phyloP scores from a whole-genome alignment of 2,113 vertebrate species.

The Phalacrocorax brasilianus region DNA sequence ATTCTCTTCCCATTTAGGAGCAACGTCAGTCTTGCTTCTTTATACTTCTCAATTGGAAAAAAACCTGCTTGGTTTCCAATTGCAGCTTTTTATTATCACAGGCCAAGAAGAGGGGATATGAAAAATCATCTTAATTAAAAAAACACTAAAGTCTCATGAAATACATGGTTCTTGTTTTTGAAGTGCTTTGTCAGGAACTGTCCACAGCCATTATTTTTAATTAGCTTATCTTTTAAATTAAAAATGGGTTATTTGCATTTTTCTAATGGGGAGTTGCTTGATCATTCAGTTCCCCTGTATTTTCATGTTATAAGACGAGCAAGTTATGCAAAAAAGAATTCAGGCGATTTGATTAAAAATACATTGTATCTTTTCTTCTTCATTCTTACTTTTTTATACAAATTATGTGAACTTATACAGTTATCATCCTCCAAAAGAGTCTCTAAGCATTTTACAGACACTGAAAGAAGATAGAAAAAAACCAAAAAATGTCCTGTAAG shows the following conservation, averaged over 20 bases:
- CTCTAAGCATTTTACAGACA: neutral
- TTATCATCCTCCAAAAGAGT: neutral
- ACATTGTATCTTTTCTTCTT: constrained; percentile 7
- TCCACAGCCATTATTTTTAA: constrained; percentile 66
- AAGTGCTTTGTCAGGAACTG: constrained; percentile 64
- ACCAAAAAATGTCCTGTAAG: neutral
- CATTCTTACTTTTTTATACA: neutral
- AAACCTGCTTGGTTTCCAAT: constrained; percentile 6
- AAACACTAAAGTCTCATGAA: constrained; percentile 43
- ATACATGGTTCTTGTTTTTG: constrained; percentile 57
- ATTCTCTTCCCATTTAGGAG: constrained; percentile 7
- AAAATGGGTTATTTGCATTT: constrained; percentile 62
- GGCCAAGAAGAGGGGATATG: constrained; percentile 20
- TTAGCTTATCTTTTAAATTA: constrained; percentile 69
- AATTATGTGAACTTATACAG: neutral
- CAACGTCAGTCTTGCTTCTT: constrained; percentile 34
- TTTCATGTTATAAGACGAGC: neutral
- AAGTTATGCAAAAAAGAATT: constrained; percentile 10
- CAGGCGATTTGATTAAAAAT: constrained; percentile 46
- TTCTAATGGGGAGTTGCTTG: constrained; percentile 42
- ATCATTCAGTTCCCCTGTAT: constrained; percentile 36
- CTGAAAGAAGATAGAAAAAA: neutral
- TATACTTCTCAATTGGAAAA: constrained; percentile 11
- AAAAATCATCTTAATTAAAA: constrained; percentile 71
- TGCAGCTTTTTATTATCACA: constrained; percentile 50